phyloP scores from a whole-genome alignment of 2,797 vertebrate genomes.

The Dromococcyx pavoninus region DNA sequence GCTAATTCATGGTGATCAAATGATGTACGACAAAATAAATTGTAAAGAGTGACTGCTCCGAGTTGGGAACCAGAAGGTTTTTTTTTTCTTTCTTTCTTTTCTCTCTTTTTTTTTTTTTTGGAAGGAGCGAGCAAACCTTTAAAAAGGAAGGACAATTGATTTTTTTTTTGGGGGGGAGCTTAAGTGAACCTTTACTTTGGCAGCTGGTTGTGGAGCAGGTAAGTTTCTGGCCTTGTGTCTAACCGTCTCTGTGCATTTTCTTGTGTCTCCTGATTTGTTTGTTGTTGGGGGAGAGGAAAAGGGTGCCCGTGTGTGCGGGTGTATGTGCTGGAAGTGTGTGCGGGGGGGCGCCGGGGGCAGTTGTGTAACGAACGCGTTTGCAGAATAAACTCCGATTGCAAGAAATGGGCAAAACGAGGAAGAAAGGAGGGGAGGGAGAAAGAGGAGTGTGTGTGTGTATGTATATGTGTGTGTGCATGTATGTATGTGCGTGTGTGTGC shows the following conservation, averaged over 20 bases:
- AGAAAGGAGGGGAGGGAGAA: constrained; percentile 63
- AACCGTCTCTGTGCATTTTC: constrained; percentile 69
- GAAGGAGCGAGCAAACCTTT: constrained; percentile 83
- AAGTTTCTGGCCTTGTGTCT: constrained; percentile 92
- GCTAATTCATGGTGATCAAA: constrained; percentile 99
- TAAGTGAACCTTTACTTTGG: constrained; percentile 85
- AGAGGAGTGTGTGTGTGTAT: constrained; percentile 4
- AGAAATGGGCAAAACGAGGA: constrained; percentile 68
- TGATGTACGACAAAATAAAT: constrained; percentile 93
- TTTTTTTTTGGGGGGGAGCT: constrained; percentile 79
- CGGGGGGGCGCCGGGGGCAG: constrained; percentile 66
- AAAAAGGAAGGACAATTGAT: constrained; percentile 83
- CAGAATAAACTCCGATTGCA: constrained; percentile 76
- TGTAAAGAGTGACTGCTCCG: constrained; percentile 93
- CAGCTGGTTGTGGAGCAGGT: constrained; percentile 93
- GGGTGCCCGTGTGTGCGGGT: constrained; percentile 6
- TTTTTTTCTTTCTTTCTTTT: constrained; percentile 52
- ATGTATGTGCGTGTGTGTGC: not conserved
- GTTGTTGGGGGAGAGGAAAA: constrained; percentile 53
- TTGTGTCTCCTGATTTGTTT: constrained; percentile 71
- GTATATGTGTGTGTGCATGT: not conserved
- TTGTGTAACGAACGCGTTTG: constrained; percentile 84
- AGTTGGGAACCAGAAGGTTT: constrained; percentile 89
- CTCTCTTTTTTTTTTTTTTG: constrained; percentile 67
- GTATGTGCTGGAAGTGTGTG: constrained; percentile 28